Percentiles rank a stretch among this genome's conserved stretches.
phyloP scores from a whole-genome alignment of 2,888 invertebrate genomes.

The Lymantria monacha region DNA sequence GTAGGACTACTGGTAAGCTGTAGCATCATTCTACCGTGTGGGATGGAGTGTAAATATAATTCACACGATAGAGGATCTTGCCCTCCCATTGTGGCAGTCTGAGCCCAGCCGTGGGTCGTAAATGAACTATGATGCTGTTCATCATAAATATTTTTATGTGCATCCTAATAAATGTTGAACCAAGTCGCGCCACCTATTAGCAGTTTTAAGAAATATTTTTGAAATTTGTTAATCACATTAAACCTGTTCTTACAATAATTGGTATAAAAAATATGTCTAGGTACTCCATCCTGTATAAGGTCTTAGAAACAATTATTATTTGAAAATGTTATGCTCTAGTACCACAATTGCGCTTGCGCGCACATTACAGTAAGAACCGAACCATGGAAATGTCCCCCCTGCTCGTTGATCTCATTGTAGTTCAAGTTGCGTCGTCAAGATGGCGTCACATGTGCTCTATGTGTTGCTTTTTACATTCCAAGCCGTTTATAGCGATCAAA shows the following conservation, averaged over 20 bases:
- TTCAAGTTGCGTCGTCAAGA: conserved; percentile 51
- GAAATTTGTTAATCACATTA: background rate
- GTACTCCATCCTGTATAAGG: conserved; percentile 46
- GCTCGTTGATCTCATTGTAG: conserved; percentile 42
- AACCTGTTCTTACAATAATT: too few species aligned
- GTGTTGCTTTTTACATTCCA: conserved; percentile 43
- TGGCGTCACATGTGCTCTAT: conserved; percentile 59
- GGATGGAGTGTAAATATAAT: too few species aligned
- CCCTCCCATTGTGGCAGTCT: background rate
- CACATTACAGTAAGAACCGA: conserved; percentile 58
- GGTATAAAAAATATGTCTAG: too few species aligned
- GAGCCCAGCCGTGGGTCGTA: too few species aligned
- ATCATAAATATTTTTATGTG: too few species aligned
- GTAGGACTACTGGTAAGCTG: too few species aligned
- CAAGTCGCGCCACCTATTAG: conserved; percentile 44
- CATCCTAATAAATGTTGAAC: background rate
- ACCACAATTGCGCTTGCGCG: conserved; percentile 54
- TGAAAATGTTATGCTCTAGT: conserved; percentile 59
- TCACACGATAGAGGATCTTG: too few species aligned
- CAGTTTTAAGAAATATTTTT: background rate
- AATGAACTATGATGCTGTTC: too few species aligned
- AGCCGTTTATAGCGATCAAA: conserved; percentile 42
- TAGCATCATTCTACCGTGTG: too few species aligned
- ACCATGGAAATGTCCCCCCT: conserved; percentile 43
- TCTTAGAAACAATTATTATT: conserved; percentile 37